Evolutionary conservation across 2,113 vertebrate species (phyloP).

Genomic region (Zingel zingel): DNA sequence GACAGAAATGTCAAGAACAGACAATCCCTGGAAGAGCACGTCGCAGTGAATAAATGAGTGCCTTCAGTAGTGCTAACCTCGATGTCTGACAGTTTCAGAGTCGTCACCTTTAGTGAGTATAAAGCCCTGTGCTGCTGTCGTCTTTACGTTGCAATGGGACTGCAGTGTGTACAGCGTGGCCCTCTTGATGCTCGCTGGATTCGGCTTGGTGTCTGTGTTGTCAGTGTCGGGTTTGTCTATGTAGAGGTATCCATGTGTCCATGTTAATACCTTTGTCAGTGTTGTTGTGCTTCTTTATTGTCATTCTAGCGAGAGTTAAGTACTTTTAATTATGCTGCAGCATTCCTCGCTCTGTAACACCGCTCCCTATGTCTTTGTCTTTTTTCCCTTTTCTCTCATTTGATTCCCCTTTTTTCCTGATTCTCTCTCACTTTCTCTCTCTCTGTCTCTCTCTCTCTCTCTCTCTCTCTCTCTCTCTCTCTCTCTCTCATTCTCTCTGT

Average conservation of each 20-base stretch:
- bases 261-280: slow-evolving; percentile 64
- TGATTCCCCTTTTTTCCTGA: slow-evolving; percentile 16
- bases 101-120: slow-evolving; percentile 16
- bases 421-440: slow-evolving; percentile 24
- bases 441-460: background rate
- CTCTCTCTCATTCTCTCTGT: slow-evolving; percentile 42
- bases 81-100: background rate
- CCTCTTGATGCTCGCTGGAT: background rate
- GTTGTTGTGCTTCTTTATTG: slow-evolving; percentile 59
- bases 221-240: slow-evolving; percentile 42
- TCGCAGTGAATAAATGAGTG: background rate
- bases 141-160: background rate
- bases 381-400: slow-evolving; percentile 41
- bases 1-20: background rate
- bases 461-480: background rate
- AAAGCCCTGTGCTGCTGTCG: background rate
- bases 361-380: slow-evolving; percentile 37
- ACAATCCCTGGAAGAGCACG: background rate
- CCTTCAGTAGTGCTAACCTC: background rate
- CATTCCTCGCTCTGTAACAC: slow-evolving; percentile 20
- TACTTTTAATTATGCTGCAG: slow-evolving; percentile 71
- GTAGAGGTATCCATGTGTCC: slow-evolving; percentile 38
- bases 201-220: slow-evolving; percentile 30
- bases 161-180: slow-evolving; percentile 2
- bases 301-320: slow-evolving; percentile 64